These are phyloP conservation scores for Hypomecis atomaria DNA, from an alignment of 2,888 invertebrate genomes.

Conservation along the genomic window DNA sequence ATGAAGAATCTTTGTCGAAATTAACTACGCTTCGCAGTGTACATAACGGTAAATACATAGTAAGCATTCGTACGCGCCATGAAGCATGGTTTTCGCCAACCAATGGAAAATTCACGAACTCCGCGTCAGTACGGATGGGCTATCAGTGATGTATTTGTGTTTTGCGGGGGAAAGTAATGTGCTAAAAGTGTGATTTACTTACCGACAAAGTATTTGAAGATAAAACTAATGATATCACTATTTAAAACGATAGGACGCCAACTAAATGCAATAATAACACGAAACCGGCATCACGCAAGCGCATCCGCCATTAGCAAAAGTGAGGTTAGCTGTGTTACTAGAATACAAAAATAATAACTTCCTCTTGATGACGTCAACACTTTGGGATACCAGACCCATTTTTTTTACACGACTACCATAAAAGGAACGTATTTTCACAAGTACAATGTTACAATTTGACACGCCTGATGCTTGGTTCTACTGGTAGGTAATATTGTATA, in stretches of 20 bases:
- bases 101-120: slow-evolving; percentile 73
- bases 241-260: slow-evolving; percentile 72
- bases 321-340: slow-evolving; percentile 64
- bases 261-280: slow-evolving; percentile 76
- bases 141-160: slow-evolving; percentile 19
- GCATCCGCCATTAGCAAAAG: slow-evolving; percentile 79
- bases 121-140: slow-evolving; percentile 46
- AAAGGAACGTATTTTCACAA: no score
- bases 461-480: no score
- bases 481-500: no score
- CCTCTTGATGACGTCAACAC: slow-evolving; percentile 20
- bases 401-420: no score
- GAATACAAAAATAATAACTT: slow-evolving; percentile 31
- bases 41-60: slow-evolving; percentile 65
- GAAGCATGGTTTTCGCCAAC: slow-evolving; percentile 70
- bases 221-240: slow-evolving; percentile 63
- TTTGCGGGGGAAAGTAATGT: neutral
- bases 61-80: slow-evolving; percentile 70
- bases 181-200: slow-evolving; percentile 34
- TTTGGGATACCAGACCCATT: neutral
- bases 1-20: slow-evolving; percentile 39
- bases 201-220: slow-evolving; percentile 55
- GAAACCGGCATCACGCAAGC: slow-evolving; percentile 84
- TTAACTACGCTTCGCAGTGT: slow-evolving; percentile 44
- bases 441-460: no score